Percentiles rank a stretch among this genome's conserved stretches.
These are phyloP conservation scores for Perodicticus potto DNA, from an alignment of 2,797 vertebrate species.

Conservation along the genomic window DNA sequence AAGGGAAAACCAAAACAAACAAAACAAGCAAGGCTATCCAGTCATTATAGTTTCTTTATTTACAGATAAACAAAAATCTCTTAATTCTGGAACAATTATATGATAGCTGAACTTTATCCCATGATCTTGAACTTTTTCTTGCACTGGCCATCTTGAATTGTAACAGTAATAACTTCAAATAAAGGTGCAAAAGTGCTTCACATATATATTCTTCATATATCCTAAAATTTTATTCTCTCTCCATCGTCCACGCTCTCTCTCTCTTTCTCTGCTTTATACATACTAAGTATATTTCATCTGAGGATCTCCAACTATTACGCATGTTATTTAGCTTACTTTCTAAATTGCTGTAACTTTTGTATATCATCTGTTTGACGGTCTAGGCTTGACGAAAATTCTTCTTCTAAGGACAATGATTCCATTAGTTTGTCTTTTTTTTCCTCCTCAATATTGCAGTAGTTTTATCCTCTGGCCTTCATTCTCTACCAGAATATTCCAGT, in stretches of 20 bases:
- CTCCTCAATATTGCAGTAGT: neutral
- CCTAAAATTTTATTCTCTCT: neutral
- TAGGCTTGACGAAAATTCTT: neutral
- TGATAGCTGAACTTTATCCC: constrained; percentile 37
- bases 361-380: neutral
- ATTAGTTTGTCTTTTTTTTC: neutral
- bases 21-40: constrained; percentile 60
- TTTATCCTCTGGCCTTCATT: neutral
- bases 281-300: neutral
- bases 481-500: constrained; percentile 31
- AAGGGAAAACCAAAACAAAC: constrained; percentile 59
- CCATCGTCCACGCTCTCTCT: accelerated
- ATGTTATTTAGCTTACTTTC: neutral
- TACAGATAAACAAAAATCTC: constrained; percentile 53
- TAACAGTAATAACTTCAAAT: constrained; percentile 7
- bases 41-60: constrained; percentile 63
- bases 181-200: neutral
- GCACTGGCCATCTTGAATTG: neutral
- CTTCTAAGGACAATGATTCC: neutral
- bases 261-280: neutral
- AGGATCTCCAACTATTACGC: constrained; percentile 12
- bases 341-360: neutral
- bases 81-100: constrained; percentile 69
- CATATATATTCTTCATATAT: neutral
- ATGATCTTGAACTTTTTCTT: neutral